Evolutionary conservation across 37 sponge, comb jelly and placozoan species (phyloP).

Genomic region (Halichondria panicea): DNA sequence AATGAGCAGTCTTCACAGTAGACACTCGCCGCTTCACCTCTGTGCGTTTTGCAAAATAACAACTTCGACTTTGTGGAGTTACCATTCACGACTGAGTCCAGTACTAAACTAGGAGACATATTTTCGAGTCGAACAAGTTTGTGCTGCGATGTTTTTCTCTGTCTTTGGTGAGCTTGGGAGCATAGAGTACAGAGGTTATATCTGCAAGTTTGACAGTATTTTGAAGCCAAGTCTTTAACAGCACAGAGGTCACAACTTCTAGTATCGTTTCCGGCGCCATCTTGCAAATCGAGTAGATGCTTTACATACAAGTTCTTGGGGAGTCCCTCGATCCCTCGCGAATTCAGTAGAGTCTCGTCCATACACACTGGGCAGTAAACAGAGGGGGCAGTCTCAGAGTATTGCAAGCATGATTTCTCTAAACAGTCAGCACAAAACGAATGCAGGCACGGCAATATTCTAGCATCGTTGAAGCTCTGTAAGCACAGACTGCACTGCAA

Average conservation of each 20-base stretch:
- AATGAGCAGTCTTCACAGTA: slow-evolving; percentile 63
- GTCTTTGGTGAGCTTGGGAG: slow-evolving; percentile 44
- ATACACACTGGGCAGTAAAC: slow-evolving; percentile 68
- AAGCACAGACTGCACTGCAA: slow-evolving; percentile 60
- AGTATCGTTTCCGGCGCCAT: too few relatives aligned
- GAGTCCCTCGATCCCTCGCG: slow-evolving; percentile 52
- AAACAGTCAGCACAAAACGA: slow-evolving; percentile 73
- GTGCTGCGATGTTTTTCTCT: slow-evolving; percentile 47
- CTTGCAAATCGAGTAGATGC: slow-evolving; percentile 39
- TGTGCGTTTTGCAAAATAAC: slow-evolving; percentile 31
- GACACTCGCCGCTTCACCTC: slow-evolving; percentile 5
- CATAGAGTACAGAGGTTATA: slow-evolving; percentile 60
- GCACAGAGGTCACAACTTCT: slow-evolving; percentile 76
- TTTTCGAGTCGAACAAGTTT: slow-evolving; percentile 7
- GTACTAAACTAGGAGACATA: not conserved
- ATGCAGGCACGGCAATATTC: slow-evolving; percentile 75
- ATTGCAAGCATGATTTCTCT: slow-evolving; percentile 22
- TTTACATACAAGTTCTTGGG: slow-evolving; percentile 58
- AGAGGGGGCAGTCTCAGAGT: not conserved
- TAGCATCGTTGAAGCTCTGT: slow-evolving; percentile 45
- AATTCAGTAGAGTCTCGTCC: slow-evolving; percentile 25
- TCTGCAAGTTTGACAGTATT: slow-evolving; percentile 39
- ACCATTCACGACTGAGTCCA: too few relatives aligned
- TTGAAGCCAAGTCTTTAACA: slow-evolving; percentile 15
- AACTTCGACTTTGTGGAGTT: not conserved